These are phyloP conservation scores for Acleris cristana DNA, from an alignment of 2,888 invertebrate genomes.

Conservation along the genomic window DNA sequence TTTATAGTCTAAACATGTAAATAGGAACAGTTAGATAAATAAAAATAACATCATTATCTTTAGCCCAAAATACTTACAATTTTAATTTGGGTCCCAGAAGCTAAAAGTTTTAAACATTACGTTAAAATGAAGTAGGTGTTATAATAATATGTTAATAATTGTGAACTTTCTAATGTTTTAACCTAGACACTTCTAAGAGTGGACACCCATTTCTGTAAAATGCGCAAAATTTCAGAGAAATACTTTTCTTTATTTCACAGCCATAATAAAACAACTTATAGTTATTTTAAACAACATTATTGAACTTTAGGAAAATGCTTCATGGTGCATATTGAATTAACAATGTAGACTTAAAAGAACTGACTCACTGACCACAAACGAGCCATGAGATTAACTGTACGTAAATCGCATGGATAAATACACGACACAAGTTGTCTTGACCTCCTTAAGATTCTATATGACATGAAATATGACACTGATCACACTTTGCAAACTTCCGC, in stretches of 20 bases:
- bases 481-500: not conserved
- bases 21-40: too few species aligned
- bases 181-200: too few species aligned
- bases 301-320: conserved; percentile 1
- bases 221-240: not conserved
- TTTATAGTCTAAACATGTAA: too few species aligned
- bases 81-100: too few species aligned
- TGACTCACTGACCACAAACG: conserved; percentile 11
- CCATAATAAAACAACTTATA: not conserved
- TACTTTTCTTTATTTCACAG: conserved; percentile 6
- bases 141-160: too few species aligned
- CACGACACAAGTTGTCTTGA: not conserved
- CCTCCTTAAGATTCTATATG: conserved; percentile 9
- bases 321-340: not conserved
- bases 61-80: too few species aligned
- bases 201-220: not conserved
- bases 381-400: conserved; percentile 2
- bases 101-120: too few species aligned
- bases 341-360: not conserved
- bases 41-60: too few species aligned
- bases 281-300: not conserved
- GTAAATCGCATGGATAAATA: conserved; percentile 1
- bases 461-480: conserved; percentile 9
- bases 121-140: too few species aligned
- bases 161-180: too few species aligned